These are phyloP conservation scores for Sarcophaga carnaria DNA, from an alignment of 2,888 invertebrate species.

Conservation along the genomic window DNA sequence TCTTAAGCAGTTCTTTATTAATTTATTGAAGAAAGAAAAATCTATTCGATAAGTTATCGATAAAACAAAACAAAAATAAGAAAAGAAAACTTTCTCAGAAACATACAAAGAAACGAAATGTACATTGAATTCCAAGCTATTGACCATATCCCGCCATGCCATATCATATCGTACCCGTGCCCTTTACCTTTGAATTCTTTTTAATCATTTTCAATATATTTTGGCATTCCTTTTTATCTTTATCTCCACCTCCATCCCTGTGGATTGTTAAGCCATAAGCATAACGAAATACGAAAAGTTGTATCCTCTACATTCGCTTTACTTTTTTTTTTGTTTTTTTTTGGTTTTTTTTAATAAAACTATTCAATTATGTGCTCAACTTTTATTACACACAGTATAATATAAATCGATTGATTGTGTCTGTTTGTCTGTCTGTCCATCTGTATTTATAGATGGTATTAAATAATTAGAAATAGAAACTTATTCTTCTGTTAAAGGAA, in stretches of 20 bases:
- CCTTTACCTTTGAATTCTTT: slow-evolving; percentile 9
- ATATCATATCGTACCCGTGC: too few relatives aligned
- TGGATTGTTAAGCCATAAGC: slow-evolving; percentile 37
- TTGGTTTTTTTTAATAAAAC: slow-evolving; percentile 40
- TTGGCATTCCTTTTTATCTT: not conserved
- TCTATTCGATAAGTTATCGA: not conserved
- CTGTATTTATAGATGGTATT: not conserved
- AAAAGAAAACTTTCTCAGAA: not conserved
- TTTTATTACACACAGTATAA: slow-evolving; percentile 25
- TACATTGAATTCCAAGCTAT: too few relatives aligned
- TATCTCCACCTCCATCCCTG: not conserved
- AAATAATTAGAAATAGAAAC: not conserved
- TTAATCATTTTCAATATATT: too few relatives aligned
- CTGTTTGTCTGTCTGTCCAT: too few relatives aligned
- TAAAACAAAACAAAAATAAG: not conserved
- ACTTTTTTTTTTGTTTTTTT: too few relatives aligned
- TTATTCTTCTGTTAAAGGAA: not conserved
- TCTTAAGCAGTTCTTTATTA: slow-evolving; percentile 28
- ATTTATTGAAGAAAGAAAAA: slow-evolving; percentile 33
- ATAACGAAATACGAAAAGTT: slow-evolving; percentile 31
- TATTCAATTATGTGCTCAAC: slow-evolving; percentile 54
- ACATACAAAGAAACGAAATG: too few relatives aligned
- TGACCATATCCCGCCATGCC: too few relatives aligned
- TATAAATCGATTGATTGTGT: not conserved
- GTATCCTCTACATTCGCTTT: not conserved